phyloP scores from a whole-genome alignment of 2,888 invertebrate species.

The Trachelus stipa region DNA sequence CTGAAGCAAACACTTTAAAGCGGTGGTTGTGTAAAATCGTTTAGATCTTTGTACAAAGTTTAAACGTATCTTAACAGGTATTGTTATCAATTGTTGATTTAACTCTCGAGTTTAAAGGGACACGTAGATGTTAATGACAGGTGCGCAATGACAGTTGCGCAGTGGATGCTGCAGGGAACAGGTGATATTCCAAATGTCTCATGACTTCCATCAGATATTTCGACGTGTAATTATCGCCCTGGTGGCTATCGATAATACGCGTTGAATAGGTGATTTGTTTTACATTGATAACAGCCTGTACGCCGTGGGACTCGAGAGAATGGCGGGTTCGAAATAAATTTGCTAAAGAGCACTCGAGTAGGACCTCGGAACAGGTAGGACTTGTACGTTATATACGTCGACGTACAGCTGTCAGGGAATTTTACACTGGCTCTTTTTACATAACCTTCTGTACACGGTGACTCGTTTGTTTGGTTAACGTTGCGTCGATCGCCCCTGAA shows the following conservation, averaged over 20 bases:
- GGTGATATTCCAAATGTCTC: conserved; percentile 40
- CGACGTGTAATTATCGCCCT: conserved; percentile 27
- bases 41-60: too few species aligned
- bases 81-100: background rate
- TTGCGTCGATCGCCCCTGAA: background rate
- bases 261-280: background rate
- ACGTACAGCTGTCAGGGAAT: background rate
- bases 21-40: too few species aligned
- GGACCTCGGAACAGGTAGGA: conserved; percentile 4
- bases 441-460: background rate
- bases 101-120: background rate
- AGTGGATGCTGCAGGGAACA: conserved; percentile 31
- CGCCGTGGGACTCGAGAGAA: background rate
- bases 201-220: conserved; percentile 32
- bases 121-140: conserved; percentile 20
- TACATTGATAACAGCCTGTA: background rate
- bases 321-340: conserved; percentile 9
- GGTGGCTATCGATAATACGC: conserved; percentile 23
- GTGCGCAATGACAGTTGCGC: conserved; percentile 32
- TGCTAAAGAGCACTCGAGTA: background rate
- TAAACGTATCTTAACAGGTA: too few species aligned
- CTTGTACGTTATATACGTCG: background rate
- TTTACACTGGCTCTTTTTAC: background rate
- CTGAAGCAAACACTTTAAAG: too few species aligned
- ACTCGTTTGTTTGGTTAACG: background rate